phyloP scores from a whole-genome alignment of 2,888 invertebrate species.

The Drosophila longiperda region DNA sequence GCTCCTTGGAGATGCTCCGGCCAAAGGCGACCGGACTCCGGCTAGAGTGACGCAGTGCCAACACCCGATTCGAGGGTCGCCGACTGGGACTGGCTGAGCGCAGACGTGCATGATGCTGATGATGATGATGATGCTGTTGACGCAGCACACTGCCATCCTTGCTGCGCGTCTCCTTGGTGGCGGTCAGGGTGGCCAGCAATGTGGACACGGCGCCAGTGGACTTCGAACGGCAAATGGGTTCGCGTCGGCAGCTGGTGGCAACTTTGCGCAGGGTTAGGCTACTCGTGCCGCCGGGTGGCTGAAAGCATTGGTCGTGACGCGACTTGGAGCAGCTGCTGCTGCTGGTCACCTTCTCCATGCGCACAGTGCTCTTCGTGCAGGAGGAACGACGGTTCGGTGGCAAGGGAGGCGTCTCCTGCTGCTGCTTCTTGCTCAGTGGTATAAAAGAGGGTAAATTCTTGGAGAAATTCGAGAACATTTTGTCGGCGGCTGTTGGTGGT shows the following conservation, averaged over 20 bases:
- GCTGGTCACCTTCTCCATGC: constrained; percentile 86
- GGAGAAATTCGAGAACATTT: constrained; percentile 87
- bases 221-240: constrained; percentile 83
- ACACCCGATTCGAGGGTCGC: constrained; percentile 54
- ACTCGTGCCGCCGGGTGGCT: constrained; percentile 80
- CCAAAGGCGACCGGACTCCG: constrained; percentile 85
- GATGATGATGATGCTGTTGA: constrained; percentile 67
- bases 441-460: constrained; percentile 87
- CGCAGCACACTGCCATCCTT: constrained; percentile 65
- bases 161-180: constrained; percentile 66
- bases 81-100: constrained; percentile 82
- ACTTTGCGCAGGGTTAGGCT: constrained; percentile 84
- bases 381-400: constrained; percentile 92
- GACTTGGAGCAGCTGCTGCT: constrained; percentile 62
- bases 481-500: constrained; percentile 19
- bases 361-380: constrained; percentile 86
- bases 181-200: constrained; percentile 62
- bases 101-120: constrained; percentile 66
- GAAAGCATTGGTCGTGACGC: constrained; percentile 83
- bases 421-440: constrained; percentile 85
- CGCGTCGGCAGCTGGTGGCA: constrained; percentile 59
- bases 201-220: constrained; percentile 82
- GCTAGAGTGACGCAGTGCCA: constrained; percentile 81
- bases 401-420: constrained; percentile 86
- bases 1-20: constrained; percentile 86